A percentile compares a stretch with the other conserved stretches of the same genome.
These are phyloP conservation scores for Gryllus bimaculatus DNA, from an alignment of 1,140 invertebrate genomes.

Conservation along the genomic window DNA sequence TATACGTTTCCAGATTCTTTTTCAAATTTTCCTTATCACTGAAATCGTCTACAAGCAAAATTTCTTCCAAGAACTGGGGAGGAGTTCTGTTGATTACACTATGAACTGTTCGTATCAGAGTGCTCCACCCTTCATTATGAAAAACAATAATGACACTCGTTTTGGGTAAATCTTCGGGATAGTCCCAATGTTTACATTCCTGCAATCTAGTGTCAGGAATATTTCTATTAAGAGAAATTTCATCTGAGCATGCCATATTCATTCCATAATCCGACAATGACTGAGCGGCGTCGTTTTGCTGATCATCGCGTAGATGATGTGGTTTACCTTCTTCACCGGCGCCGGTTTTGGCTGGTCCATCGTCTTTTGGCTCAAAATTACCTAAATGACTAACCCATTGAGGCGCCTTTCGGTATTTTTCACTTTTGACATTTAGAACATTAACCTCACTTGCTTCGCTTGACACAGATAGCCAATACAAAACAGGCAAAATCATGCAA, in stretches of 20 bases:
- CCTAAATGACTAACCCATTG: constrained; percentile 36
- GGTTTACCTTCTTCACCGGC: constrained; percentile 78
- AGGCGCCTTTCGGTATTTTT: constrained; percentile 22
- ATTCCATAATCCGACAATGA: constrained; percentile 87
- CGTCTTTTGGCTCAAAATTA: constrained; percentile 58
- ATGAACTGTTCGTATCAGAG: constrained; percentile 91
- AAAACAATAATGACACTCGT: constrained; percentile 97
- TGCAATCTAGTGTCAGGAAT: constrained; percentile 78
- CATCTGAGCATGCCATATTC: constrained; percentile 94
- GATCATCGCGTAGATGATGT: constrained; percentile 57
- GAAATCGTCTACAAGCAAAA: constrained; percentile 96
- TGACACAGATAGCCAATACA: background rate
- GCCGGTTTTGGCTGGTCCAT: constrained; percentile 46
- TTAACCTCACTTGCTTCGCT: background rate
- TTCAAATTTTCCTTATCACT: constrained; percentile 94
- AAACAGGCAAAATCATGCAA: background rate
- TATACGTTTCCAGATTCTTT: constrained; percentile 78
- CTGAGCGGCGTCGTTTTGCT: constrained; percentile 64
- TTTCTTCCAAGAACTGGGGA: constrained; percentile 80
- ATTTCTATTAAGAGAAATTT: constrained; percentile 71
- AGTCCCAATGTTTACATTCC: constrained; percentile 96
- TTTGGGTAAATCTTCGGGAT: constrained; percentile 76
- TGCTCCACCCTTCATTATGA: constrained; percentile 96
- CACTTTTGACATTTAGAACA: background rate
- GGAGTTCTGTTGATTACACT: constrained; percentile 90